Percentiles rank a stretch among this genome's conserved stretches.
phyloP scores from a whole-genome alignment of 2,797 vertebrate species.

The Xerus rutilus region DNA sequence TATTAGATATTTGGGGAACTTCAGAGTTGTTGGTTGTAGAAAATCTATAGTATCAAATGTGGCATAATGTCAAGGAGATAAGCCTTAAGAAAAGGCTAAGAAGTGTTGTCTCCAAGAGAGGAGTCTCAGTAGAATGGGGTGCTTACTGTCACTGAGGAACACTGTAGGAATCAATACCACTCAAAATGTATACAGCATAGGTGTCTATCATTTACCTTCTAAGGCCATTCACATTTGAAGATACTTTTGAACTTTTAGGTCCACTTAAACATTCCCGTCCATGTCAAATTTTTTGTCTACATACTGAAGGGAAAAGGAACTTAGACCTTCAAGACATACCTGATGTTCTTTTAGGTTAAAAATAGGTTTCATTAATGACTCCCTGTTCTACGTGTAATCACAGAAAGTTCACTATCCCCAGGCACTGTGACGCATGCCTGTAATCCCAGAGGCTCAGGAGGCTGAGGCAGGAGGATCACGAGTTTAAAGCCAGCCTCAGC shows the following conservation, averaged over 20 bases:
- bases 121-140: conserved; percentile 5
- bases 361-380: conserved; percentile 31
- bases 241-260: conserved; percentile 1
- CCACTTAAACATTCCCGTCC: not conserved
- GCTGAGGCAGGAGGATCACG: no score
- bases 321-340: not conserved
- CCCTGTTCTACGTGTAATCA: not conserved
- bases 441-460: no score
- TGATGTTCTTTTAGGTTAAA: not conserved
- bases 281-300: not conserved
- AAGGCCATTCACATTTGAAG: conserved; percentile 17
- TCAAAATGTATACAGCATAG: conserved; percentile 18
- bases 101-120: conserved; percentile 42
- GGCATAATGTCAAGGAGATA: conserved; percentile 51
- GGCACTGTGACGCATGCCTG: no score
- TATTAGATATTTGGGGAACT: not conserved
- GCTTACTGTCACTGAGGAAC: not conserved
- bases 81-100: conserved; percentile 50
- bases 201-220: conserved; percentile 34
- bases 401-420: not conserved
- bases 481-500: no score
- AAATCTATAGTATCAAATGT: not conserved
- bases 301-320: conserved; percentile 13
- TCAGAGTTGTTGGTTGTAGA: not conserved
- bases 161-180: conserved; percentile 8